A percentile compares a stretch with the other conserved stretches of the same genome.
Evolutionary conservation across 2,888 invertebrate species (phyloP).

Genomic region (Protonemura montana): DNA sequence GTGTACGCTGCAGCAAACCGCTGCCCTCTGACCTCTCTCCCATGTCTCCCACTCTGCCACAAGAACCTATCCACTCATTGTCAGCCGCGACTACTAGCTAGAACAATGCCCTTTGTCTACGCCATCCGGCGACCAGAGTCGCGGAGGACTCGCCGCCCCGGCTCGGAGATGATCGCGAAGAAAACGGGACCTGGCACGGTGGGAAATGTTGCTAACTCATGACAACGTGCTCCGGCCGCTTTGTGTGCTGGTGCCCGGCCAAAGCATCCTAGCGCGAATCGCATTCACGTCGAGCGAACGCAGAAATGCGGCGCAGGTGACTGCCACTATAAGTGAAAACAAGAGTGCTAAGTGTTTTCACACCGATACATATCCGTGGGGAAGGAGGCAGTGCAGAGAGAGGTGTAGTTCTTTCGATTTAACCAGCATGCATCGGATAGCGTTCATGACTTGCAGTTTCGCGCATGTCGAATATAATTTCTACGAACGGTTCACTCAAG

Average conservation of each 20-base stretch:
- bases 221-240: not conserved
- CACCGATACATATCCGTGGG: no score
- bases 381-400: not conserved
- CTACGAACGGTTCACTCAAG: no score
- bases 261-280: not conserved
- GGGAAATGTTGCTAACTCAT: not conserved
- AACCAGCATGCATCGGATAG: not conserved
- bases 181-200: not conserved
- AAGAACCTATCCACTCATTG: not conserved
- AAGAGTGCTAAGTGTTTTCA: not conserved
- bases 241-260: not conserved
- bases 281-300: not conserved
- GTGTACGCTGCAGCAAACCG: not conserved
- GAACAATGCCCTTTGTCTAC: not conserved
- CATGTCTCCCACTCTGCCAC: not conserved
- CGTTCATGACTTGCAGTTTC: not conserved
- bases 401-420: not conserved
- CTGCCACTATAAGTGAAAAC: not conserved
- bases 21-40: not conserved
- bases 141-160: not conserved
- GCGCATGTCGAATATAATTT: no score
- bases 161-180: not conserved
- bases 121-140: no score
- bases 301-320: not conserved
- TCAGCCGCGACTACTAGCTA: slow-evolving; percentile 5